These are phyloP conservation scores for Nyctibius grandis DNA, from an alignment of 2,797 vertebrate species.

Conservation along the genomic window DNA sequence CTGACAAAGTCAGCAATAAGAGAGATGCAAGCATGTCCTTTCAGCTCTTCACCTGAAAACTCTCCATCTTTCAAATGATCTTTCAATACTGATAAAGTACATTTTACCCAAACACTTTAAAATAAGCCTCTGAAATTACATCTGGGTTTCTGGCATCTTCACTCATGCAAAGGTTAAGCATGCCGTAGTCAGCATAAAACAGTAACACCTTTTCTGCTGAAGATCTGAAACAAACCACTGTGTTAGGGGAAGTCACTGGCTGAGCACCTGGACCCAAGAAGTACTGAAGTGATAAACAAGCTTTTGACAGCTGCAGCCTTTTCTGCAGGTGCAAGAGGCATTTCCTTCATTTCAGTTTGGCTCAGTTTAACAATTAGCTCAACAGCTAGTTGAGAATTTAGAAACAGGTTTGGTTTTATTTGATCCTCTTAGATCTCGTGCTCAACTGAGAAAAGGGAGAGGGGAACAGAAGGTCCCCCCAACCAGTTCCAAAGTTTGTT, in stretches of 20 bases:
- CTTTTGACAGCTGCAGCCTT: constrained; percentile 27
- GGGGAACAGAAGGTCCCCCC: background rate
- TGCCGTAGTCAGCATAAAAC: background rate
- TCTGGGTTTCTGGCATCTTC: background rate
- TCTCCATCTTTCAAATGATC: background rate
- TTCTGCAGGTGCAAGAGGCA: constrained; percentile 35
- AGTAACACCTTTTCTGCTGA: background rate
- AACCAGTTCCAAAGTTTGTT: background rate
- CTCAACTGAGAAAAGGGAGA: background rate
- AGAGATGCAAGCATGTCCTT: background rate
- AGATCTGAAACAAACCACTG: background rate
- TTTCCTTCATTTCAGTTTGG: background rate
- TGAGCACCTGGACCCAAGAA: constrained; percentile 16
- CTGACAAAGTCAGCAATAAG: background rate
- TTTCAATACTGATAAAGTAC: background rate
- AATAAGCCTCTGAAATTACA: background rate
- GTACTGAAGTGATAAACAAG: constrained; percentile 15
- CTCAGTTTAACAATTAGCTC: background rate
- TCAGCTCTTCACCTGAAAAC: background rate
- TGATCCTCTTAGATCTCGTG: background rate
- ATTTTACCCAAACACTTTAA: background rate
- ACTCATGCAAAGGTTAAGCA: background rate
- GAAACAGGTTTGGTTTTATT: background rate
- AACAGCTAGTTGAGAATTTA: background rate
- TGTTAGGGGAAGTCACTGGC: background rate